Conservation (phyloP, 1,140 invertebrate species). For the Agrilus planipennis region DNA sequence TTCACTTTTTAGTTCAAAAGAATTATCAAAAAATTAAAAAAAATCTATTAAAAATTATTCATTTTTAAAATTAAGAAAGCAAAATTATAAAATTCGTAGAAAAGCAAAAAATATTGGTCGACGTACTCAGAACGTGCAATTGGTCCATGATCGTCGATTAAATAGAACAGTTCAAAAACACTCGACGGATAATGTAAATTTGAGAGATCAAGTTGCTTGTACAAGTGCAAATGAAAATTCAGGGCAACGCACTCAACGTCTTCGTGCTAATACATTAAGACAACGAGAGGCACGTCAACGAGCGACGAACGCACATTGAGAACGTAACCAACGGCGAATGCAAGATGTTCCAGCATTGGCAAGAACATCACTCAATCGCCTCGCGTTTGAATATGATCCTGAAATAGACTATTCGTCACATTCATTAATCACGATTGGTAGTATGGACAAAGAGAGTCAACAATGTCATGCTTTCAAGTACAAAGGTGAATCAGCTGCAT, state of each 20-base stretch:
- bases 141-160: constrained; percentile 4
- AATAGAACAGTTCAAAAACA: constrained; percentile 6
- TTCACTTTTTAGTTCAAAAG: too few relatives aligned
- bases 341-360: constrained; percentile 1
- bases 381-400: constrained; percentile 8
- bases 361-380: constrained; percentile 6
- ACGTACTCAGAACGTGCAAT: constrained; percentile 1
- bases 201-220: constrained; percentile 6
- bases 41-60: too few relatives aligned
- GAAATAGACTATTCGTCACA: constrained; percentile 8
- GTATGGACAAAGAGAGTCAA: constrained; percentile 7
- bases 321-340: constrained; percentile 1
- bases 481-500: constrained; percentile 12
- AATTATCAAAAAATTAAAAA: too few relatives aligned
- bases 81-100: too few relatives aligned
- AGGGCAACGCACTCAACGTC: constrained; percentile 1
- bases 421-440: constrained; percentile 6
- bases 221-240: constrained; percentile 5
- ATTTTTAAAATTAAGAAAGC: too few relatives aligned
- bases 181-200: constrained; percentile 5
- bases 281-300: constrained; percentile 5
- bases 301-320: constrained; percentile 3
- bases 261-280: constrained; percentile 6
- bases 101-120: constrained; percentile 1
- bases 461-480: constrained; percentile 22